These are phyloP conservation scores for Tachuris rubrigastra DNA, from an alignment of 2,113 vertebrate species.

Conservation along the genomic window DNA sequence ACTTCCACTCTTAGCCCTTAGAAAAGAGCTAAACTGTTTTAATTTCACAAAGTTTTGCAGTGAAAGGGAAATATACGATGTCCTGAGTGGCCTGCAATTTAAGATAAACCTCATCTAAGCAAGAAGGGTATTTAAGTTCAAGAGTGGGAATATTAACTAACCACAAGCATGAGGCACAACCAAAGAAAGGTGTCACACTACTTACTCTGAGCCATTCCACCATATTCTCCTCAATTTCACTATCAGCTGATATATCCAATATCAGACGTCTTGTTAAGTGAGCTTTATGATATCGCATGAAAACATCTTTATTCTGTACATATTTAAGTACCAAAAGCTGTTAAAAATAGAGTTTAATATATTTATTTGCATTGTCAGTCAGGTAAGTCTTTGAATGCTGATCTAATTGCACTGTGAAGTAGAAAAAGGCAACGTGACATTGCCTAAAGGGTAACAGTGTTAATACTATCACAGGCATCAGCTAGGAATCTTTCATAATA, in stretches of 20 bases:
- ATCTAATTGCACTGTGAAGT: neutral
- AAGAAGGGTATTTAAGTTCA: neutral
- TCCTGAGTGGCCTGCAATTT: neutral
- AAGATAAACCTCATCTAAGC: neutral
- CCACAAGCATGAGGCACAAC: neutral
- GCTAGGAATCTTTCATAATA: neutral
- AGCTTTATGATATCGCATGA: constrained; percentile 99
- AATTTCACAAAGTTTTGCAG: neutral
- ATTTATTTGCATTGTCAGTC: neutral
- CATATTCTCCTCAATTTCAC: constrained; percentile 99
- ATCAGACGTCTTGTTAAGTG: constrained; percentile 96
- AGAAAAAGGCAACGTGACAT: neutral
- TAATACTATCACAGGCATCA: neutral
- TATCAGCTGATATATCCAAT: constrained; percentile 98
- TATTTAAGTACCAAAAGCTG: constrained; percentile 98
- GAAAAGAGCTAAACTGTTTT: neutral
- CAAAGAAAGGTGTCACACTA: neutral
- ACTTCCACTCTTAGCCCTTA: neutral
- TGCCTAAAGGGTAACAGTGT: neutral
- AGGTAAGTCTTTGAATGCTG: neutral
- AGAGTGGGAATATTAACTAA: neutral
- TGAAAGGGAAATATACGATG: neutral
- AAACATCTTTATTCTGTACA: constrained; percentile 99
- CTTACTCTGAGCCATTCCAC: constrained; percentile 98
- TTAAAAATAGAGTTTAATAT: constrained; percentile 16